phyloP scores from a whole-genome alignment of 2,113 vertebrate species.

The Apteryx mantelli region DNA sequence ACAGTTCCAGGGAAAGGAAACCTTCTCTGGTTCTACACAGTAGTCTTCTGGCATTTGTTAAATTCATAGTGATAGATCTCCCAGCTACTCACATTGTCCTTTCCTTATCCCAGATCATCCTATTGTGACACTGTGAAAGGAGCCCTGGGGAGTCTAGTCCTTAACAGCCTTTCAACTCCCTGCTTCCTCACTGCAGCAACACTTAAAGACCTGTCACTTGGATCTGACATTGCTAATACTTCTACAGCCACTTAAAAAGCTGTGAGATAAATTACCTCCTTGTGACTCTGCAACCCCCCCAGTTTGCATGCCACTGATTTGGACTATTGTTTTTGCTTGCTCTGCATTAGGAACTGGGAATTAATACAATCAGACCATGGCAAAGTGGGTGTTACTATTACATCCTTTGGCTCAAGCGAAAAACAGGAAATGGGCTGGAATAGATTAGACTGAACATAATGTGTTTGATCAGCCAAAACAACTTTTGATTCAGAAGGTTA shows the following conservation, averaged over 20 bases:
- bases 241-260: not conserved
- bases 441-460: not conserved
- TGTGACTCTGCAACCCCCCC: not conserved
- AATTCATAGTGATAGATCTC: not conserved
- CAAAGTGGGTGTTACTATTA: not conserved
- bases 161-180: not conserved
- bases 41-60: not conserved
- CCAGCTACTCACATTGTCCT: not conserved
- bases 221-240: not conserved
- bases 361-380: not conserved
- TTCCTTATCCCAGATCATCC: not conserved
- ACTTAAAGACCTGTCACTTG: not conserved
- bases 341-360: not conserved
- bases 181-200: not conserved
- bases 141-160: not conserved
- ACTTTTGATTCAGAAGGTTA: not conserved
- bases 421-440: not conserved
- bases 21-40: not conserved
- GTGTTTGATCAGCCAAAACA: not conserved
- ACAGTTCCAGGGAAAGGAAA: not conserved
- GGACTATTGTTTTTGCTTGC: not conserved
- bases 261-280: not conserved
- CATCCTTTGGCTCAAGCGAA: not conserved
- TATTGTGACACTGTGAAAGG: not conserved
- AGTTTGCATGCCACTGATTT: not conserved